Percentiles rank a stretch among this genome's conserved stretches.
phyloP scores from a whole-genome alignment of 2,113 vertebrate species.

The Ageneiosus marmoratus region DNA sequence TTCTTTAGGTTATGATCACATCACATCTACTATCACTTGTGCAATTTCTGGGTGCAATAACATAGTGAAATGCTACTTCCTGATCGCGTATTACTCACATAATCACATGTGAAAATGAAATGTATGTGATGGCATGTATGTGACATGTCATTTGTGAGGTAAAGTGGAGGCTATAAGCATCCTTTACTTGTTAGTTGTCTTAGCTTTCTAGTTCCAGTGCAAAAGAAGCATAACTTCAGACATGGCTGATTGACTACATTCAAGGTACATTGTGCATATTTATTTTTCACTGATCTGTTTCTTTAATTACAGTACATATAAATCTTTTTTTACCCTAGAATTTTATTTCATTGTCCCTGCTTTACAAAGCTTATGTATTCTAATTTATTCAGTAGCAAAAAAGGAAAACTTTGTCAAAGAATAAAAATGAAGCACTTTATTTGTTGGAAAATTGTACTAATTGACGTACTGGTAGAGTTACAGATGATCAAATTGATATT shows the following conservation, averaged over 20 bases:
- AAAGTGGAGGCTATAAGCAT: background rate
- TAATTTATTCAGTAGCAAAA: constrained; percentile 6
- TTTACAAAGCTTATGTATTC: background rate
- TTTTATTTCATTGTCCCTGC: background rate
- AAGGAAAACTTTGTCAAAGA: constrained; percentile 13
- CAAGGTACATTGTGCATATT: background rate
- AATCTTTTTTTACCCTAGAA: background rate
- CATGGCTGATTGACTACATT: background rate
- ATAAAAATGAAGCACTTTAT: constrained; percentile 50
- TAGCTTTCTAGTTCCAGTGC: background rate
- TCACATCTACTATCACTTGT: no score
- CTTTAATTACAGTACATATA: background rate
- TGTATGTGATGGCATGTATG: background rate
- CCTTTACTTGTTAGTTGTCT: background rate
- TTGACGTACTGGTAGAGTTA: constrained; percentile 67
- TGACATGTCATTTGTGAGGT: background rate
- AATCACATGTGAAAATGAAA: background rate
- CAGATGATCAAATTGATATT: constrained; percentile 71
- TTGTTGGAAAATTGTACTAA: constrained; percentile 59
- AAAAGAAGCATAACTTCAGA: background rate
- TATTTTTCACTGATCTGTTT: background rate
- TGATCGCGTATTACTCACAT: background rate
- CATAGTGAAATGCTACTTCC: background rate
- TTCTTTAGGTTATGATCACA: no score
- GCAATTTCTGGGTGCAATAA: background rate